A percentile compares a stretch with the other conserved stretches of the same genome.
Conservation (phyloP, 2,797 vertebrate species). For the Streptopelia turtur region DNA sequence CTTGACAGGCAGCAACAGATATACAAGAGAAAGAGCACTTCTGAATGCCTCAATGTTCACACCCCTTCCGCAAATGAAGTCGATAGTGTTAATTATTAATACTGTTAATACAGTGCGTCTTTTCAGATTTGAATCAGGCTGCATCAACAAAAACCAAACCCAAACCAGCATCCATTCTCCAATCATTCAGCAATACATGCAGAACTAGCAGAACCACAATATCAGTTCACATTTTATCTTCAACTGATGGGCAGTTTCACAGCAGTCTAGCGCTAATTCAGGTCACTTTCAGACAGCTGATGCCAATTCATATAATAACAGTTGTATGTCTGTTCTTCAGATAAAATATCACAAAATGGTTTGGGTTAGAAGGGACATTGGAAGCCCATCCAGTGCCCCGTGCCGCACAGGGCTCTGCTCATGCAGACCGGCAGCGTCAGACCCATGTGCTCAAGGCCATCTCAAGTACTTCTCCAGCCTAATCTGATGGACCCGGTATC, state of each 20-base stretch:
- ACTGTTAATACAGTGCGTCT: background rate
- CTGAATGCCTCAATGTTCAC: background rate
- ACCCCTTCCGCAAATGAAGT: background rate
- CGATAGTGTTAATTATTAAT: background rate
- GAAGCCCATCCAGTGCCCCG: background rate
- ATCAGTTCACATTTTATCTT: background rate
- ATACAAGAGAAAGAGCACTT: background rate
- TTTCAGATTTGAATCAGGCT: background rate
- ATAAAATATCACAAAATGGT: background rate
- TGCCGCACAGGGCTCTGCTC: background rate
- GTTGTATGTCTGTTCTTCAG: background rate
- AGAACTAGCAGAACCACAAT: background rate
- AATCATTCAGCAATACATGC: background rate
- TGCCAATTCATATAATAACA: background rate
- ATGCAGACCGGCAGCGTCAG: background rate
- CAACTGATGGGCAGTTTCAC: background rate
- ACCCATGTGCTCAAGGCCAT: constrained; percentile 8
- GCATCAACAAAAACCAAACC: background rate
- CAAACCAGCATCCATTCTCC: background rate
- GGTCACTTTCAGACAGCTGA: background rate
- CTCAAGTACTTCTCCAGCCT: background rate
- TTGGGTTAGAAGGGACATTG: background rate
- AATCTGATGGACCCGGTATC: constrained; percentile 12
- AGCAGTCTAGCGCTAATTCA: background rate
- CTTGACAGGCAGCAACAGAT: background rate